Percentiles rank a stretch among this genome's conserved stretches.
Evolutionary conservation across 37 sponge, comb jelly and placozoan species (phyloP).

Genomic region (Hormiphora californensis): DNA sequence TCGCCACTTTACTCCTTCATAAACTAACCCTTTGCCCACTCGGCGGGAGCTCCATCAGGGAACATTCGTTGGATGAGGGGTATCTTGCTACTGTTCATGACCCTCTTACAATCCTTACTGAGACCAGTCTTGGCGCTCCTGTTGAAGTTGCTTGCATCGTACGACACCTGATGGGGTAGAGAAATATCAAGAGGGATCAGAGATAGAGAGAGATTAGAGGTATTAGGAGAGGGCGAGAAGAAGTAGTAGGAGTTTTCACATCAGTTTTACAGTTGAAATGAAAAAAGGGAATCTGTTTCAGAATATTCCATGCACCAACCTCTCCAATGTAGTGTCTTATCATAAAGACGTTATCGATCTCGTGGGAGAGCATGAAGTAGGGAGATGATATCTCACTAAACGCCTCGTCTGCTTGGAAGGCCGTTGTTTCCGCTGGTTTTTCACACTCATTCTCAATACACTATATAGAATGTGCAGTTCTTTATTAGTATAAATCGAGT

Average conservation of each 20-base stretch:
- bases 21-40: constrained; percentile 26
- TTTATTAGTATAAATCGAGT: background rate
- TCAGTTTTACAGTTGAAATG: no score
- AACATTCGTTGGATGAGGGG: constrained; percentile 12
- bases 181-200: no score
- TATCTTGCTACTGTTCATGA: constrained; percentile 30
- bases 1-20: no score
- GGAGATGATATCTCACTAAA: constrained; percentile 9
- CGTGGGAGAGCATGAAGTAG: constrained; percentile 37
- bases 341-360: background rate
- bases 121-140: constrained; percentile 1
- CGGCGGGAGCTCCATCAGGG: constrained; percentile 34
- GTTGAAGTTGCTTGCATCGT: constrained; percentile 31
- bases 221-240: no score
- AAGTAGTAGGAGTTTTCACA: no score
- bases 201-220: no score
- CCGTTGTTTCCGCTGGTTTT: background rate
- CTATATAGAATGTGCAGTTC: background rate
- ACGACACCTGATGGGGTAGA: background rate
- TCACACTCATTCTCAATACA: constrained; percentile 14
- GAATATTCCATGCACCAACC: no score
- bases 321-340: constrained; percentile 28
- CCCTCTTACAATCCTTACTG: background rate
- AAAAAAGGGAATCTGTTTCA: no score
- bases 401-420: constrained; percentile 25